Evolutionary conservation across 2,113 vertebrate species (phyloP).

Genomic region (Scalopus aquaticus): DNA sequence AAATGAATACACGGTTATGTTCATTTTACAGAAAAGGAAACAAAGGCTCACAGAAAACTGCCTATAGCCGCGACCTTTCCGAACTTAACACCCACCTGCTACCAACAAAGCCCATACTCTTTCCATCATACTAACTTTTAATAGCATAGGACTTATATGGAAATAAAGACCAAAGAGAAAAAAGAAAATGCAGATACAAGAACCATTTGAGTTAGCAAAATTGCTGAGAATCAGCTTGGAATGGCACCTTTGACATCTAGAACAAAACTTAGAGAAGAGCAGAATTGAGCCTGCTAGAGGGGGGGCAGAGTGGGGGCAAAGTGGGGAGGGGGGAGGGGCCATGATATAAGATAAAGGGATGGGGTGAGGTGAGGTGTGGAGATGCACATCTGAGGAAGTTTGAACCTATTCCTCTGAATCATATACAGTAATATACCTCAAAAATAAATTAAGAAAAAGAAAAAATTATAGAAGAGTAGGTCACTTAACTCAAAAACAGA

Average conservation of each 20-base stretch:
- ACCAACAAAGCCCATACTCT: neutral
- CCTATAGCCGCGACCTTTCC: neutral
- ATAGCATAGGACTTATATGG: neutral
- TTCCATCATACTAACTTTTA: neutral
- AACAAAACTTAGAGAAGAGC: neutral
- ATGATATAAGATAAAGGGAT: no score
- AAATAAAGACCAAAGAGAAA: neutral
- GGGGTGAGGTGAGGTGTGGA: no score
- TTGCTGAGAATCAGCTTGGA: neutral
- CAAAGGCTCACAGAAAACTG: neutral
- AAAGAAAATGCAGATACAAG: neutral
- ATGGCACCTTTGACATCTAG: neutral
- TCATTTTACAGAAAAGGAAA: neutral
- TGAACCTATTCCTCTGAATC: no score
- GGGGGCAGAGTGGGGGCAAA: no score
- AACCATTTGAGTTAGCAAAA: neutral
- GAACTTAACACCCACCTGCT: neutral
- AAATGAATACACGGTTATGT: neutral
- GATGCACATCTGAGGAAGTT: no score
- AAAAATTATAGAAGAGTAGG: no score
- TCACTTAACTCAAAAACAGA: neutral
- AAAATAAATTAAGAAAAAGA: no score
- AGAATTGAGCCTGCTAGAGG: no score
- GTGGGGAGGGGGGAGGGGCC: no score
- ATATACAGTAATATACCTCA: no score